A percentile compares a stretch with the other conserved stretches of the same genome.
These are phyloP conservation scores for Rhinoraja longicauda DNA, from an alignment of 2,797 vertebrate genomes.

Conservation along the genomic window DNA sequence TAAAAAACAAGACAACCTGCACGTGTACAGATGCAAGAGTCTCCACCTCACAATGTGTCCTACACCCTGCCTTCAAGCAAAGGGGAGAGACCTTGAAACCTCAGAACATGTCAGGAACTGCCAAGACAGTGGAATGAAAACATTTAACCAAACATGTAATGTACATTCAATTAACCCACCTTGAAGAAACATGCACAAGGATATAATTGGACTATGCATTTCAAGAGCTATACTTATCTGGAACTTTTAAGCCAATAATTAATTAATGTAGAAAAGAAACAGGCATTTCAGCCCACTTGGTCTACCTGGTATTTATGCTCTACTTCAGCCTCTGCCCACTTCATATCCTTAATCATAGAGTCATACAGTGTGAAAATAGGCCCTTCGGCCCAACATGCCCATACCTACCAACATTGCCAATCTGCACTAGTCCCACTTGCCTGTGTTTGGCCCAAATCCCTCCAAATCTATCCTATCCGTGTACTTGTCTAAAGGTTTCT, in stretches of 20 bases:
- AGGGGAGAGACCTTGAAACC: background rate
- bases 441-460: too few species aligned
- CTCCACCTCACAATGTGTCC: background rate
- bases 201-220: background rate
- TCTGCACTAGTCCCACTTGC: too few species aligned
- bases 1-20: background rate
- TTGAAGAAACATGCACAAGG: background rate
- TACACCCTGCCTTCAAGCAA: background rate
- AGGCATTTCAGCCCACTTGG: background rate
- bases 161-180: background rate
- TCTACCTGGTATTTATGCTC: background rate
- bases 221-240: background rate
- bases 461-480: too few species aligned
- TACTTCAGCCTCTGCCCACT: background rate
- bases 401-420: too few species aligned
- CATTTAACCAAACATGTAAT: background rate
- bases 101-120: background rate
- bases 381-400: too few species aligned
- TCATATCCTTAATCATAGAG: background rate
- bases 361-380: too few species aligned
- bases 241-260: background rate
- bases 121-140: background rate
- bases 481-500: too few species aligned
- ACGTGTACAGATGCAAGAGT: background rate
- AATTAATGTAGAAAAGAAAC: background rate